Conservation (phyloP, 2,888 invertebrate species). For the Sylvicola fuscatus region DNA sequence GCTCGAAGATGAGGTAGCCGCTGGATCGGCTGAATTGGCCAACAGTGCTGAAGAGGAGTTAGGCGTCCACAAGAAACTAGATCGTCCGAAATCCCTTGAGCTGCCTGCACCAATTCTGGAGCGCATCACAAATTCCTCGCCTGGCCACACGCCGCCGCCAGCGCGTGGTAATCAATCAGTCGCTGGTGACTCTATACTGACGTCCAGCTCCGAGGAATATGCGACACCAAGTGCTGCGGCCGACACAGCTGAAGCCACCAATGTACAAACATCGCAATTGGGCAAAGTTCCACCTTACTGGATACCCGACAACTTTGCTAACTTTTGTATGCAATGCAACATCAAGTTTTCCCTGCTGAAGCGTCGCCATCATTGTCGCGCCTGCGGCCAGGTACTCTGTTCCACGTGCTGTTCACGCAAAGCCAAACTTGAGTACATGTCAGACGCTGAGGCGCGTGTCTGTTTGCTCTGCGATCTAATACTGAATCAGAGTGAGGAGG, state of each 20-base stretch:
- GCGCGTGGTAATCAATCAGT: conserved; percentile 2
- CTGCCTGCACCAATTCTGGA: neutral
- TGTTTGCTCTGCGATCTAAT: conserved; percentile 49
- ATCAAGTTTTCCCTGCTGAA: conserved; percentile 61
- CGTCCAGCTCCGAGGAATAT: conserved; percentile 13
- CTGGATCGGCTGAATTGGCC: too few species aligned
- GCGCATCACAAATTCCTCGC: conserved; percentile 12
- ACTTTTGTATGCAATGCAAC: conserved; percentile 66
- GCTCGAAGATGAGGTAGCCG: too few species aligned
- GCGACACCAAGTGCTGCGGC: conserved; percentile 13
- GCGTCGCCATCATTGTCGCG: conserved; percentile 64
- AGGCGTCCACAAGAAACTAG: too few species aligned
- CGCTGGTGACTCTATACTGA: conserved; percentile 9
- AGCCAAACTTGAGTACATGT: conserved; percentile 48
- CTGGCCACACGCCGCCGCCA: conserved; percentile 19
- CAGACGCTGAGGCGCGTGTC: conserved; percentile 54
- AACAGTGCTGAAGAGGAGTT: too few species aligned
- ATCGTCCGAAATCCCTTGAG: too few species aligned
- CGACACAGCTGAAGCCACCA: conserved; percentile 1
- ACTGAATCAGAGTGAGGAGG: conserved; percentile 27
- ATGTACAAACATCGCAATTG: conserved; percentile 14
- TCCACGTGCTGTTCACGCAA: conserved; percentile 55
- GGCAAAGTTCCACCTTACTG: conserved; percentile 65
- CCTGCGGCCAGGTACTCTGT: conserved; percentile 68
- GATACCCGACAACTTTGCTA: conserved; percentile 68